Percentiles rank a stretch among this genome's conserved stretches.
phyloP scores from a whole-genome alignment of 2,888 invertebrate species.

The Erebia palarica region DNA sequence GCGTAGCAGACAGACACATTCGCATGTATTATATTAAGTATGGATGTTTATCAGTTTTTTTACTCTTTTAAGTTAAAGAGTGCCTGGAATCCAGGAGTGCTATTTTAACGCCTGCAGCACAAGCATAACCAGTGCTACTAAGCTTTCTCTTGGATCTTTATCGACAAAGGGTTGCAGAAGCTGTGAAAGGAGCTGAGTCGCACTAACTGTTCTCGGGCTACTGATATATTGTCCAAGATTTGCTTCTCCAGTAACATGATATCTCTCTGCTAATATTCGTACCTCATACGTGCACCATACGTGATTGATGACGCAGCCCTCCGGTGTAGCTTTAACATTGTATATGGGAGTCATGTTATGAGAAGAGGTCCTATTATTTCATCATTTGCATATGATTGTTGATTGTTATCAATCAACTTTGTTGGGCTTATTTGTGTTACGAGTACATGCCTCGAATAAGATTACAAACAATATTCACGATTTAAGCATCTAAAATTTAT shows the following conservation, averaged over 20 bases:
- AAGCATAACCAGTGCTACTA: too few species aligned
- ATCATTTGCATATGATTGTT: slow-evolving; percentile 34
- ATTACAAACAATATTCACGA: slow-evolving; percentile 17
- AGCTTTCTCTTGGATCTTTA: too few species aligned
- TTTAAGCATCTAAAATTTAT: neutral
- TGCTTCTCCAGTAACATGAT: neutral
- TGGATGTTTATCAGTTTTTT: too few species aligned
- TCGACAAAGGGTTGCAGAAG: too few species aligned
- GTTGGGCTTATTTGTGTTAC: slow-evolving; percentile 24
- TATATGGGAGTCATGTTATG: slow-evolving; percentile 25
- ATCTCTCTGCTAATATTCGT: slow-evolving; percentile 7
- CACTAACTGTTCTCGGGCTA: too few species aligned
- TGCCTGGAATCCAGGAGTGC: too few species aligned
- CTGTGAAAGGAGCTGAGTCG: too few species aligned
- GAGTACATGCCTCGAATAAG: slow-evolving; percentile 8
- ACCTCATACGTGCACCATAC: neutral
- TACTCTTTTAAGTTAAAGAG: too few species aligned
- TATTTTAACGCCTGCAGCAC: too few species aligned
- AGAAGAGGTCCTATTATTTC: slow-evolving; percentile 31
- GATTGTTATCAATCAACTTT: slow-evolving; percentile 33
- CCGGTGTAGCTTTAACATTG: slow-evolving; percentile 17
- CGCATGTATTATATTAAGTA: too few species aligned
- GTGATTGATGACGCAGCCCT: slow-evolving; percentile 28
- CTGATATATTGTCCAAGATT: neutral
- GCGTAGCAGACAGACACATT: too few species aligned